phyloP scores from a whole-genome alignment of 1,140 invertebrate species.

The Gonatopus flavifemur region DNA sequence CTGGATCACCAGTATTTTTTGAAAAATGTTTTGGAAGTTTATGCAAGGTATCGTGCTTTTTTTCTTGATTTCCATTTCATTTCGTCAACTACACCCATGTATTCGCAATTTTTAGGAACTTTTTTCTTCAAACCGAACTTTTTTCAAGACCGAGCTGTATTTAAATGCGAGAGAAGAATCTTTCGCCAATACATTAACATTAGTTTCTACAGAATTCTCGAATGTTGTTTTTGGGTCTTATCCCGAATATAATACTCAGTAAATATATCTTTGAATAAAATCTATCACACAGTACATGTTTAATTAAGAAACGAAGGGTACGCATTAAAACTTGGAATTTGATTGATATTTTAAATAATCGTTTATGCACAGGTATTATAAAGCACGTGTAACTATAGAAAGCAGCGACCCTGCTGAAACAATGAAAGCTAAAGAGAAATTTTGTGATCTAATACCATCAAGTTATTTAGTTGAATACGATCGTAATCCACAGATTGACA shows the following conservation, averaged over 20 bases:
- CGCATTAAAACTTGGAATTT: too few species aligned
- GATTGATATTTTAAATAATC: conserved; percentile 16
- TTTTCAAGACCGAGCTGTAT: conserved; percentile 51
- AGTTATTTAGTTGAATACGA: conserved; percentile 39
- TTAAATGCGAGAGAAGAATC: conserved; percentile 54
- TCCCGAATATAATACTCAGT: conserved; percentile 55
- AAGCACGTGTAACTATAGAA: conserved; percentile 58
- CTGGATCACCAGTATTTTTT: conserved; percentile 73
- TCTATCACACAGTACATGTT: too few species aligned
- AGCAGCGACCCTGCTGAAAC: conserved; percentile 46
- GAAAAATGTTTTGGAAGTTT: conserved; percentile 62
- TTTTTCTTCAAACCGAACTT: conserved; percentile 47
- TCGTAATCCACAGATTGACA: conserved; percentile 27
- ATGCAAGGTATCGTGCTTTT: conserved; percentile 38
- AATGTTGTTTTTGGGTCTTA: conserved; percentile 59
- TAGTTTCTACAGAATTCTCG: conserved; percentile 53
- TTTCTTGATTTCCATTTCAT: conserved; percentile 8
- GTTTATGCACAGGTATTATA: conserved; percentile 50
- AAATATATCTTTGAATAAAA: conserved; percentile 22
- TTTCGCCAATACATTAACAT: conserved; percentile 51
- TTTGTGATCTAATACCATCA: conserved; percentile 46
- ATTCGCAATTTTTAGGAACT: conserved; percentile 37
- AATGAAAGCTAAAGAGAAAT: conserved; percentile 46
- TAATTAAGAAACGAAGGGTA: too few species aligned
- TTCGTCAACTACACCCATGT: background rate